Base-by-base conservation (phyloP, 1,140 invertebrate species). In the Drosophila repletoides region DNA sequence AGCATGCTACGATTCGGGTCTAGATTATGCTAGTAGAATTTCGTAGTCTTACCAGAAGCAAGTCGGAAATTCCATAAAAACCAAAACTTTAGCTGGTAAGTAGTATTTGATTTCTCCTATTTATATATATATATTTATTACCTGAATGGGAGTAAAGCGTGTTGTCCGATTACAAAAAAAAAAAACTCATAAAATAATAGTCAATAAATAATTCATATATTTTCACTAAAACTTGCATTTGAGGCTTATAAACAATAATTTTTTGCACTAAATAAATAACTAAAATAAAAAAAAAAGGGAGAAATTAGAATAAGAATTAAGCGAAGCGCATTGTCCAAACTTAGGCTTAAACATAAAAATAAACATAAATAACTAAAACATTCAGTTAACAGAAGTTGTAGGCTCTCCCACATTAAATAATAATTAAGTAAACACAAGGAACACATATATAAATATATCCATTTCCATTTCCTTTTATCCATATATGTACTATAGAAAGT, bases 201-300 rank as follows among this genome's bases (percentile, higher is more conserved):
- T 80, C 72, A 86, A 84, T 84, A 86, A 84, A 84, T 86, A 84
- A 72, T 49, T 84, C 53, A 79, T 72, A 58, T 68, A 52, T 84
- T 83, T 86, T 84, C 15, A 58, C 77, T 84, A 79, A 17, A 65
- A 68, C 36, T 80, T 70, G 68, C 74, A 72, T 36, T 49, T 24
- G 5, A 31, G 3, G 38, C 43, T 52, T 65, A 40, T 14, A 52
- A 76, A 73, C 51, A 73, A n/a, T n/a, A 67, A 77, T 66, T 15
- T 60, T 36, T 40, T 14, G 65, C 10, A 43, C 55, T 84, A 72
- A 83, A 74, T 84, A 83, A 84, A 66, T 81, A 84, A 84, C 59
- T 84, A 77, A 84, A 74, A 12, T 70, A 56, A 31, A 53, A 40
- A 24, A 26, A 21, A 9, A 38, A 40, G n/a, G n/a, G n/a, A n/a